A percentile compares a stretch with the other conserved stretches of the same genome.
These are phyloP conservation scores for Myzus persicae DNA, from an alignment of 1,140 invertebrate genomes.

Conservation along the genomic window DNA sequence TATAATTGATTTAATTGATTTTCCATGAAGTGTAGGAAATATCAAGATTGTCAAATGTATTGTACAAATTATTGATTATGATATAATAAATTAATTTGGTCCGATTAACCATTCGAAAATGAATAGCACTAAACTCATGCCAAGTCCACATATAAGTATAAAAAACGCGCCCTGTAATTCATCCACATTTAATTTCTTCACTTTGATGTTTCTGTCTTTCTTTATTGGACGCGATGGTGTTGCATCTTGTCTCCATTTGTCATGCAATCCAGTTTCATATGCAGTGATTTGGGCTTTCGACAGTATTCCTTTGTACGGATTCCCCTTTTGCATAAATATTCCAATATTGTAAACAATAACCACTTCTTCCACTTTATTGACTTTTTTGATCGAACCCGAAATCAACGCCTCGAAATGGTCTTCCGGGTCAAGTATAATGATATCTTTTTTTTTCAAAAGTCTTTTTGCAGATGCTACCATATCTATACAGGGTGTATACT, in stretches of 20 bases:
- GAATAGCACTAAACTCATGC: not conserved
- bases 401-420: constrained; percentile 19
- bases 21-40: too few species aligned
- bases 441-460: constrained; percentile 4
- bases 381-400: not conserved
- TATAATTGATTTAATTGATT: too few species aligned
- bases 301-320: not conserved
- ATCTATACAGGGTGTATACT: not conserved
- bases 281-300: not conserved
- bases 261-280: constrained; percentile 15
- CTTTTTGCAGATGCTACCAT: not conserved
- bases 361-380: not conserved
- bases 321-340: constrained; percentile 35
- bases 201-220: not conserved
- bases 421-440: constrained; percentile 34
- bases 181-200: not conserved
- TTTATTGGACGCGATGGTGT: not conserved
- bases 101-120: not conserved
- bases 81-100: not conserved
- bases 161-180: constrained; percentile 46
- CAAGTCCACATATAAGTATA: not conserved
- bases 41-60: too few species aligned
- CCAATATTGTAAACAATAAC: constrained; percentile 19
- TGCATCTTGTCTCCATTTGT: not conserved
- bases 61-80: too few species aligned